A percentile compares a stretch with the other conserved stretches of the same genome.
Evolutionary conservation across 2,888 invertebrate genomes (phyloP).

Genomic region (Galerucella nymphaeae): DNA sequence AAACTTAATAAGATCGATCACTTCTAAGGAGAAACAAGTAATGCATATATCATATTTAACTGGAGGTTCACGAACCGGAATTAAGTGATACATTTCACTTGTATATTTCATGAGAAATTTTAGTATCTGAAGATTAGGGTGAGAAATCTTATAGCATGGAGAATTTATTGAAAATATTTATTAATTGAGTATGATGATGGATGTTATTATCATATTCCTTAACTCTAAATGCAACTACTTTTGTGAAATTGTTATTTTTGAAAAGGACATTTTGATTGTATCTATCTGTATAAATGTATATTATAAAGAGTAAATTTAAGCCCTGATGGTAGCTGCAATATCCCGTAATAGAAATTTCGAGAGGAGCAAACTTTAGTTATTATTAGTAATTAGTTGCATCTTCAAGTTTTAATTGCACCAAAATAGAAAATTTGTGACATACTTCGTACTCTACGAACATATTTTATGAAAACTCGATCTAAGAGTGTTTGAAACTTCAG

Average conservation of each 20-base stretch:
- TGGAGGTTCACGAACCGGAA: background rate
- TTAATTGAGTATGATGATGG: too few species aligned
- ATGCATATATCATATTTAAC: background rate
- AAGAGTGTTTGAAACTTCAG: slow-evolving; percentile 4
- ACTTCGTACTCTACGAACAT: background rate
- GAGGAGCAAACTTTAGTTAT: background rate
- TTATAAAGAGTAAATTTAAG: background rate
- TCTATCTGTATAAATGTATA: background rate
- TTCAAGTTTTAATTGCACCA: slow-evolving; percentile 10
- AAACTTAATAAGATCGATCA: background rate
- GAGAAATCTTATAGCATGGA: background rate
- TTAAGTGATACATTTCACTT: slow-evolving; percentile 1
- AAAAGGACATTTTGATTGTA: background rate
- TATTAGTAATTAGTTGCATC: slow-evolving; percentile 5
- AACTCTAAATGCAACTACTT: background rate
- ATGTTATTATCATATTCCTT: too few species aligned
- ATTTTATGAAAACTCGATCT: background rate
- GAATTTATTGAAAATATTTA: background rate
- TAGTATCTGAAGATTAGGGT: background rate
- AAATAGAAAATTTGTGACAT: slow-evolving; percentile 4
- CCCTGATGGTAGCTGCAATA: background rate
- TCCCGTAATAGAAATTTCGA: background rate
- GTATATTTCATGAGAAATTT: background rate
- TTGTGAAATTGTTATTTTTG: background rate
- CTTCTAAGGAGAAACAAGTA: background rate